Base-by-base conservation (phyloP, 2,888 invertebrate species). In the Caenorhabditis sp. region DNA sequence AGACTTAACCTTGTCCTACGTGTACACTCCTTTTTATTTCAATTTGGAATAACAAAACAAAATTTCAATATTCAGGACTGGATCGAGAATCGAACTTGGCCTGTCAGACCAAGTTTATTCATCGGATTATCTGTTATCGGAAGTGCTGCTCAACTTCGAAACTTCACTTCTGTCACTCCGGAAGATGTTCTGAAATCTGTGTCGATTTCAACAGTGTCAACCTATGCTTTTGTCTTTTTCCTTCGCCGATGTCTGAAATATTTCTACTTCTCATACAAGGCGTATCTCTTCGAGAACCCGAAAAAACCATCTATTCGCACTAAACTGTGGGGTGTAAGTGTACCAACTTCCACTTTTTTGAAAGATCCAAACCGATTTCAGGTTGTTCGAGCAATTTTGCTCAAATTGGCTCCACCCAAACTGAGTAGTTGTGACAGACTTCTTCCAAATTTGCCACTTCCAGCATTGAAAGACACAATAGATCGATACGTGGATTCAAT, bases 211-310 rank as follows among this genome's bases (percentile, higher is more conserved):
- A 26, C 23, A 14, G 2, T 56, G 26, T 56, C 63, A 8, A 26
- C 63, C 21, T 71, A 63, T 58, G 54, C 63, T n/a, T 21, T 59
- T 0, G 53, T 63, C 20, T 67, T 71, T 21, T 0, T 63, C 1
- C 53, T 71, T 17, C 78, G 83, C 17, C 58, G 65, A 25, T 65
- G 81, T 57, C 70, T 85, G 25, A 76, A 76, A 26, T 67, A 79
- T 59, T 80, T 81, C 67, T 78, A 82, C 70, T 86, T 85, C 67
- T 69, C 78, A 21, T 85, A 85, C 77, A 86, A 86, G 63, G 80
- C 78, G 61, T 85, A 74, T 60, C 63, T 85, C 27, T 83, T 76
- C 52, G 85, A 85, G 58, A 74, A 80, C 26, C 78, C 81, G n/a
- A 85, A 84, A 70, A 84, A 84, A 52, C 80, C 82, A 14, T 85